phyloP scores from a whole-genome alignment of 2,797 vertebrate genomes.

The Perodicticus potto region DNA sequence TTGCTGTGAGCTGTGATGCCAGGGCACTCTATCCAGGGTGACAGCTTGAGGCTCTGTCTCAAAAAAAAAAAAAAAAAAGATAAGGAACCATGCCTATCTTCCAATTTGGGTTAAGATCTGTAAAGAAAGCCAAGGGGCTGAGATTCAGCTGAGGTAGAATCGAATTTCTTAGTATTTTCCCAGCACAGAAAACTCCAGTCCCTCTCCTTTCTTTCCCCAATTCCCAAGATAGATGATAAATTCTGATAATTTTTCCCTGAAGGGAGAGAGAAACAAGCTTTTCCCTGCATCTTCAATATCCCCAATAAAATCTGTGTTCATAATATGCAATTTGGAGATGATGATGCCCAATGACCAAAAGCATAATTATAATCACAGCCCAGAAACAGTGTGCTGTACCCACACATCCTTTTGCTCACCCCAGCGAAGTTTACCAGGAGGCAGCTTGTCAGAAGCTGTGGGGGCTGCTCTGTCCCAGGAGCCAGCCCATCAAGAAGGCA shows the following conservation, averaged over 20 bases:
- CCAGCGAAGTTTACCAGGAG: not conserved
- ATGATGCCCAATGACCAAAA: conserved; percentile 55
- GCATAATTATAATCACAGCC: conserved; percentile 62
- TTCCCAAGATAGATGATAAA: conserved; percentile 39
- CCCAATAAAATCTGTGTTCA: conserved; percentile 59
- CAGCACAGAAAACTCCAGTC: not conserved
- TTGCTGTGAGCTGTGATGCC: no score
- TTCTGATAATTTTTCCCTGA: conserved; percentile 51
- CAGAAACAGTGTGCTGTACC: not conserved
- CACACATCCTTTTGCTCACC: conserved; percentile 64
- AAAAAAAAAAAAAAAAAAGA: no score
- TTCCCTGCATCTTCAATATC: not conserved
- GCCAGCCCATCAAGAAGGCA: conserved; percentile 74
- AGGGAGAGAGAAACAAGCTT: conserved; percentile 58
- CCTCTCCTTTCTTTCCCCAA: not conserved
- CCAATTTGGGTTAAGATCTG: not conserved
- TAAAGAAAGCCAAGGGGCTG: not conserved
- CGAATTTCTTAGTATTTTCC: not conserved
- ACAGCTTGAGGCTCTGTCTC: no score
- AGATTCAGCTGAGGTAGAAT: not conserved
- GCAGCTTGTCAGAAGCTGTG: conserved; percentile 6
- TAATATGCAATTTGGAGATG: conserved; percentile 59
- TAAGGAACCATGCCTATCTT: not conserved
- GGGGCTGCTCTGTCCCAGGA: conserved; percentile 65
- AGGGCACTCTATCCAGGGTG: no score